phyloP scores from a whole-genome alignment of 2,113 vertebrate species.

The Todiramphus chloris region DNA sequence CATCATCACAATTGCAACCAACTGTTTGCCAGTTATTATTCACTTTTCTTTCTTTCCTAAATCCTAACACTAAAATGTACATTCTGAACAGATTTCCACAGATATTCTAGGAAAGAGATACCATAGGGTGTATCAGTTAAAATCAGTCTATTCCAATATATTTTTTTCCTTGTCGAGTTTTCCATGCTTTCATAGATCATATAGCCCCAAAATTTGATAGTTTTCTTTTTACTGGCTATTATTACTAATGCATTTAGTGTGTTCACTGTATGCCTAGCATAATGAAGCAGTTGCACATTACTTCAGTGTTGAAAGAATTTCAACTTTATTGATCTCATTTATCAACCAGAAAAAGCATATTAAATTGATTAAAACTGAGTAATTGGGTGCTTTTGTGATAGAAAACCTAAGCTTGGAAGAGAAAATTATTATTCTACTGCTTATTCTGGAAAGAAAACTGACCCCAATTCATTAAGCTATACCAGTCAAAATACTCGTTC shows the following conservation, averaged over 20 bases:
- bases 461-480: not conserved
- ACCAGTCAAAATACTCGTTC: not conserved
- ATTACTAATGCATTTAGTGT: not conserved
- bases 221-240: not conserved
- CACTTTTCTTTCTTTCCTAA: not conserved
- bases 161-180: not conserved
- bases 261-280: not conserved
- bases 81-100: not conserved
- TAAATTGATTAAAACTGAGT: conserved; percentile 31
- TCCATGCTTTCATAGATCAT: not conserved
- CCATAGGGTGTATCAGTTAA: not conserved
- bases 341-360: not conserved
- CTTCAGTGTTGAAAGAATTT: conserved; percentile 24
- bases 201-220: not conserved
- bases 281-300: conserved; percentile 14
- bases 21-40: not conserved
- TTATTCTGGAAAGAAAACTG: conserved; percentile 14
- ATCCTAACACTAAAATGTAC: not conserved
- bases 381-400: not conserved
- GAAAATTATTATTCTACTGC: conserved; percentile 12
- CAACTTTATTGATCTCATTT: conserved; percentile 10
- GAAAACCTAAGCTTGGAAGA: not conserved
- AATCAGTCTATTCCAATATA: not conserved
- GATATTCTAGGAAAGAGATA: not conserved
- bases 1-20: not conserved